phyloP scores from a whole-genome alignment of 2,888 invertebrate species.

The Lasioglossum morio region DNA sequence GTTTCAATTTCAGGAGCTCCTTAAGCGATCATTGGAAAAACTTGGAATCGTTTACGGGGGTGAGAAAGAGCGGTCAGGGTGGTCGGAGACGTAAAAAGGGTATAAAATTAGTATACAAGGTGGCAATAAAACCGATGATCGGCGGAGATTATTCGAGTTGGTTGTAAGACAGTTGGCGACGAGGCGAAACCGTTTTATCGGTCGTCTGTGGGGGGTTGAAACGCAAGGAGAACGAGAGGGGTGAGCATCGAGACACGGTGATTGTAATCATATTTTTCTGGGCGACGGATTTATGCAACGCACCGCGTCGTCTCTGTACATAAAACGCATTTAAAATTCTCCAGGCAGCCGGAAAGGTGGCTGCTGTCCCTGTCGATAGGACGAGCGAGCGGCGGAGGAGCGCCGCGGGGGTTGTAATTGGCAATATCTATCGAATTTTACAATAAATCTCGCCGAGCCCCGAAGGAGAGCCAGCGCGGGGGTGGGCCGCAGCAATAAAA shows the following conservation, averaged over 20 bases:
- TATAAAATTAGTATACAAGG: constrained; percentile 60
- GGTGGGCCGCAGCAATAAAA: constrained; percentile 78
- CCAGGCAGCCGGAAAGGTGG: constrained; percentile 66
- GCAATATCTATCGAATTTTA: constrained; percentile 83
- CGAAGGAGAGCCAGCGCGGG: constrained; percentile 63
- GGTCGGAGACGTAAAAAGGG: constrained; percentile 43
- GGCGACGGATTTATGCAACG: constrained; percentile 75
- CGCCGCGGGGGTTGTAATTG: constrained; percentile 80
- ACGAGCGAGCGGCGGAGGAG: constrained; percentile 38
- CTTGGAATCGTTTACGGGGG: background rate
- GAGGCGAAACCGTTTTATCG: constrained; percentile 72
- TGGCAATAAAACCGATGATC: constrained; percentile 66
- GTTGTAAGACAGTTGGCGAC: constrained; percentile 49
- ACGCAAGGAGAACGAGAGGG: background rate
- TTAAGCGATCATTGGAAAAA: background rate
- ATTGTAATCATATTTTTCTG: constrained; percentile 78
- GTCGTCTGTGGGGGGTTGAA: constrained; percentile 11
- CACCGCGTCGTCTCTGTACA: constrained; percentile 73
- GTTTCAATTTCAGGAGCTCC: background rate
- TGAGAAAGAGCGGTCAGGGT: background rate
- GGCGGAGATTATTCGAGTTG: constrained; percentile 65
- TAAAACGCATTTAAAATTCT: constrained; percentile 77
- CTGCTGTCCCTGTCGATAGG: constrained; percentile 61
- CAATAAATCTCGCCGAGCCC: constrained; percentile 79
- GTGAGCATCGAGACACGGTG: constrained; percentile 47